Base-by-base conservation (phyloP, 2,797 vertebrate genomes). In the Notolepis coatsorum region DNA sequence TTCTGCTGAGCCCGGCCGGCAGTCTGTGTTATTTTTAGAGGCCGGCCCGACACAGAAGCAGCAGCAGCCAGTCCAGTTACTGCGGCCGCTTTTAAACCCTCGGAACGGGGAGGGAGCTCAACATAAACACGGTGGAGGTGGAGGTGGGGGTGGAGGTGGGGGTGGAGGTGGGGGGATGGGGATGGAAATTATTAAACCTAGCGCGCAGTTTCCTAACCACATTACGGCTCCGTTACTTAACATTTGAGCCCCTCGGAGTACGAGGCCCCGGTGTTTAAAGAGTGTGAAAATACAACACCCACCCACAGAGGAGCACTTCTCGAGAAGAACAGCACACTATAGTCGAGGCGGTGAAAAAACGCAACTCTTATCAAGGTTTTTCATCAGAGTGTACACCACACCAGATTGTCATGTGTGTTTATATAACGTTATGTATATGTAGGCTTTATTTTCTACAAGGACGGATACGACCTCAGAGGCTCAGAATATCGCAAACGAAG, bases 11-110 rank as follows among this genome's bases (percentile, higher is more conserved):
- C 82, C 82, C 61, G 88, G 89, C 75, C 81, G 81, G 83, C 79
- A 77, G 82, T 87, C 79, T 79, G 81, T 84, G 74, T 88, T 90
- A 90, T 91, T 90, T 90, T 91, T 91, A 91, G 89, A 84, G 80
- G 82, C 78, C 84, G 80, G 82, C 78, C 84, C 90, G 89, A 90
- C 89, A 90, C 85, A 85, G 81, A 88, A 84, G 84, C 83, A 80
- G 79, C 80, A 84, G 84, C 83, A 80, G 79, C 80, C 79, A 80
- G 76, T 86, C 88, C 87, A 90, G 84, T 88, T 84, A 79, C 84
- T 86, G 65, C 70, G 79, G 77, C 62, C 77, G 75, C 80, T 79
- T 86, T 84, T 74, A 77, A 84, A 84, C 77, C 75, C 85, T 80
- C 18, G 73, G 79, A 89, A 91, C 85, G 64, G 84, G 85, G 82